Conservation (phyloP, 2,113 vertebrate genomes). For the Tricholaema leucomelas region DNA sequence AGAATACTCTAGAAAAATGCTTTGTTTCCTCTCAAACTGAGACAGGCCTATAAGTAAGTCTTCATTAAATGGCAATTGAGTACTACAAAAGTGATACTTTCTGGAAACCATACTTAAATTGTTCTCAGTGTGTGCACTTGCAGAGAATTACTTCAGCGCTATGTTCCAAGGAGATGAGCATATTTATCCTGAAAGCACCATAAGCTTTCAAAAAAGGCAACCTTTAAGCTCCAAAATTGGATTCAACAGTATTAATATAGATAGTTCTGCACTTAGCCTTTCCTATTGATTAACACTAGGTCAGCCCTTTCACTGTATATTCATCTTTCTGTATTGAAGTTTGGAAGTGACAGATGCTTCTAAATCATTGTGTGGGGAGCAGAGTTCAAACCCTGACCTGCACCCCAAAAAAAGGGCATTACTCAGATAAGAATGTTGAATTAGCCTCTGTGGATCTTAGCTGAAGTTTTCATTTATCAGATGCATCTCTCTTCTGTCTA, state of each 20-base stretch:
- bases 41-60: background rate
- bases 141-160: background rate
- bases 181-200: background rate
- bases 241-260: constrained; percentile 16
- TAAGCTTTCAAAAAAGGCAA: background rate
- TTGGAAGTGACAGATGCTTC: background rate
- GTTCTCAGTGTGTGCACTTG: background rate
- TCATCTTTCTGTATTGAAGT: constrained; percentile 24
- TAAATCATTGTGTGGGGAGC: background rate
- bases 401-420: background rate
- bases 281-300: constrained; percentile 20
- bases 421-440: background rate
- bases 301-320: constrained; percentile 23
- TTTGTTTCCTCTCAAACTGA: background rate
- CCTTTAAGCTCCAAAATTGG: constrained; percentile 4
- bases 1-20: background rate
- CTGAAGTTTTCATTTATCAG: background rate
- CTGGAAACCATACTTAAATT: background rate
- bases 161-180: background rate
- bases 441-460: background rate
- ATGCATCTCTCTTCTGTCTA: background rate
- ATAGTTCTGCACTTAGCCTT: background rate
- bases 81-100: background rate
- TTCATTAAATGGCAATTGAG: background rate
- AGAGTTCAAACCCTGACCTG: background rate